Conservation (phyloP, 2,113 vertebrate species). For the Gallinago undulata region DNA sequence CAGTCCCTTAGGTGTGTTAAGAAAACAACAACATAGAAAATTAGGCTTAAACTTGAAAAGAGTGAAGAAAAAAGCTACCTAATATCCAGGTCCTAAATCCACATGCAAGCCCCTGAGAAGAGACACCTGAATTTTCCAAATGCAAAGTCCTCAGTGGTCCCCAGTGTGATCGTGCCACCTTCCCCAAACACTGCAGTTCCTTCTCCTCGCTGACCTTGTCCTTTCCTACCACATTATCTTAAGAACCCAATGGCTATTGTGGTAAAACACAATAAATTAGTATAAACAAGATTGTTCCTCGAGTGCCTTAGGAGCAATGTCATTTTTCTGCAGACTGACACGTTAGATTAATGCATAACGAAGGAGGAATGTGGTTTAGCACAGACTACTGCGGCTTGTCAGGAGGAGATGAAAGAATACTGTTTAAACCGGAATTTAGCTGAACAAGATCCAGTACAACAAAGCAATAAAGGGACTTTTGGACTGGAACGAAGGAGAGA, state of each 20-base stretch:
- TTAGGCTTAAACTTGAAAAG: neutral
- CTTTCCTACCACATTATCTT: neutral
- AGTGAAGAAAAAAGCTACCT: neutral
- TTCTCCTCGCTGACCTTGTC: neutral
- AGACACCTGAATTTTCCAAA: neutral
- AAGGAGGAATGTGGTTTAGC: neutral
- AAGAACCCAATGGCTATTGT: neutral
- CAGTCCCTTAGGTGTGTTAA: too few relatives aligned
- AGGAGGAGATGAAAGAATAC: neutral
- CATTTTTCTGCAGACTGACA: neutral
- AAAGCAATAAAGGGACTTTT: neutral
- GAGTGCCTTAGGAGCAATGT: neutral
- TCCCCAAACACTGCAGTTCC: neutral
- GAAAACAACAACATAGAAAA: neutral
- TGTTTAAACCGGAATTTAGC: neutral
- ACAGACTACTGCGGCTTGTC: neutral
- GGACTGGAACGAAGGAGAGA: neutral
- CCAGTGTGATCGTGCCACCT: rapidly evolving
- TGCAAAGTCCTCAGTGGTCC: neutral
- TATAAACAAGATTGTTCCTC: neutral
- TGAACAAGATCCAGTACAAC: neutral
- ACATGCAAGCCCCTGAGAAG: neutral
- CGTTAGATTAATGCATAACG: neutral
- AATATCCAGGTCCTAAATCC: neutral
- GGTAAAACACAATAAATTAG: neutral